Percentiles rank a stretch among this genome's conserved stretches.
These are phyloP conservation scores for Sphinx pinastri DNA, from an alignment of 2,888 invertebrate species.

Conservation along the genomic window DNA sequence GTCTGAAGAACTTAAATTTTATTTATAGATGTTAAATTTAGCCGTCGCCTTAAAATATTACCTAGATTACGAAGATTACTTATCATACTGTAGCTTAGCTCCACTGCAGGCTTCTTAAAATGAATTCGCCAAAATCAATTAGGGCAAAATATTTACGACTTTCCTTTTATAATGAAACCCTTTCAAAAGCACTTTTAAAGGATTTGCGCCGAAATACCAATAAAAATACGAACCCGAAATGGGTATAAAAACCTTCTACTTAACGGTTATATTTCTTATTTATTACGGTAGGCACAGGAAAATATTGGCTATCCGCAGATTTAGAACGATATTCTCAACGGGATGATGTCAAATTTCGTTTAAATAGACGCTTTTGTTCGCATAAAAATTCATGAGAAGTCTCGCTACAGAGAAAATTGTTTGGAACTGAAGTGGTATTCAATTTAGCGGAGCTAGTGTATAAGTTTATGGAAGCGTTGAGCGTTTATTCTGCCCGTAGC, in stretches of 20 bases:
- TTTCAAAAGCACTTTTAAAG: not conserved
- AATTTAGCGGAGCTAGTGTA: constrained; percentile 5
- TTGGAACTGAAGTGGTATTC: constrained; percentile 14
- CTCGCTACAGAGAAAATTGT: constrained; percentile 15
- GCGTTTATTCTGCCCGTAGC: not conserved
- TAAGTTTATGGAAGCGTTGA: constrained; percentile 6
- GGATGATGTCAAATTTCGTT: constrained; percentile 13
- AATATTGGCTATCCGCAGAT: constrained; percentile 4
- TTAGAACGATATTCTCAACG: not conserved
- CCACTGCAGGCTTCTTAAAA: too few species aligned
- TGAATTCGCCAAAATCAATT: too few species aligned
- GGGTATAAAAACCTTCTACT: not conserved
- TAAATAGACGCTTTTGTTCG: constrained; percentile 20
- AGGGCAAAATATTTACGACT: not conserved
- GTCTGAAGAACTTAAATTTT: too few species aligned
- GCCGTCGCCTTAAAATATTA: too few species aligned
- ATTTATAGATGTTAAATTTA: too few species aligned
- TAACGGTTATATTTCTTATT: not conserved
- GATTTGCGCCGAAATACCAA: not conserved
- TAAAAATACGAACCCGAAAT: not conserved
- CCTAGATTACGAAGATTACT: too few species aligned
- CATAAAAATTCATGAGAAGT: constrained; percentile 20
- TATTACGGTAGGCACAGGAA: constrained; percentile 1
- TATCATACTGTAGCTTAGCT: too few species aligned
- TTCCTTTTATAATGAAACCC: not conserved